These are phyloP conservation scores for Seira sanloemensis DNA, from an alignment of 2,888 invertebrate species.

Conservation along the genomic window DNA sequence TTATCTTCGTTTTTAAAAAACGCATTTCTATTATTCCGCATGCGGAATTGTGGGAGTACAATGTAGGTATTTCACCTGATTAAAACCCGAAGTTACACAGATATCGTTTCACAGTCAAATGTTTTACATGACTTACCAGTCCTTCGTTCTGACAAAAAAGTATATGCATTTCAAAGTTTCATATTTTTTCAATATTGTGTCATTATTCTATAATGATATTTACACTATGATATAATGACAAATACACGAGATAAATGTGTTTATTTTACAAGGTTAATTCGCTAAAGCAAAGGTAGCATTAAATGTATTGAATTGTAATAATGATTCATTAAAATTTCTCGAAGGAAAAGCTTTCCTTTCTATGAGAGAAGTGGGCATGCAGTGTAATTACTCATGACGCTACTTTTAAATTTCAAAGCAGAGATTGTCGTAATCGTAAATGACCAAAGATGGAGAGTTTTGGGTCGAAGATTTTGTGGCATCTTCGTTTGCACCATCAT, in stretches of 20 bases:
- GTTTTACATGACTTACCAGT: not conserved
- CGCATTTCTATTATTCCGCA: too few species aligned
- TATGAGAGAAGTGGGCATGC: not conserved
- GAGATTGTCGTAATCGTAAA: slow-evolving; percentile 72
- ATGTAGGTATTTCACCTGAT: too few species aligned
- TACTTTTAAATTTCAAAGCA: slow-evolving; percentile 70
- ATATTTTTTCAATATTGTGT: too few species aligned
- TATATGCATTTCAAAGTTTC: too few species aligned
- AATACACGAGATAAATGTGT: too few species aligned
- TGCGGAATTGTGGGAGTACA: too few species aligned
- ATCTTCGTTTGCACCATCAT: slow-evolving; percentile 31
- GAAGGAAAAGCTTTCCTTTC: not conserved
- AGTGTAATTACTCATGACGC: too few species aligned
- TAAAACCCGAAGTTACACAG: too few species aligned
- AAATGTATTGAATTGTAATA: not conserved
- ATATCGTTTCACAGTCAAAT: not conserved
- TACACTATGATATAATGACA: too few species aligned
- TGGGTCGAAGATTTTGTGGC: slow-evolving; percentile 26
- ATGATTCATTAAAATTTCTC: not conserved
- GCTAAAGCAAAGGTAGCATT: slow-evolving; percentile 8
- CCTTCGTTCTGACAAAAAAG: too few species aligned
- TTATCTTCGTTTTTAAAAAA: not conserved
- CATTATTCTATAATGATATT: too few species aligned
- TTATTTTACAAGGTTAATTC: not conserved
- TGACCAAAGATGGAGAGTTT: slow-evolving; percentile 65